Evolutionary conservation across 2,888 invertebrate species (phyloP).

Genomic region (Antitype chi): DNA sequence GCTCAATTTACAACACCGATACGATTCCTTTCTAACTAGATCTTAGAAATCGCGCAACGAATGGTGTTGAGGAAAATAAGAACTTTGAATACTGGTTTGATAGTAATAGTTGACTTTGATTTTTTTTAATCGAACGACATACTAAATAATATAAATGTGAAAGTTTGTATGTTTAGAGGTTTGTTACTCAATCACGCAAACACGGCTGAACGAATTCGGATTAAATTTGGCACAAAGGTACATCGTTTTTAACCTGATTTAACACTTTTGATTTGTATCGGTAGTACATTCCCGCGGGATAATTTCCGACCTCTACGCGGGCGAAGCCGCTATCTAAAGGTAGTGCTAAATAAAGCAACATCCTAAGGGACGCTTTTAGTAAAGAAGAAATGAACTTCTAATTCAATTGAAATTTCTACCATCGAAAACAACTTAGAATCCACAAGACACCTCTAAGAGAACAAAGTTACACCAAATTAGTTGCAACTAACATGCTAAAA

Average conservation of each 20-base stretch:
- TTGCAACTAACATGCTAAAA: conserved; percentile 26
- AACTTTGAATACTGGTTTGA: background rate
- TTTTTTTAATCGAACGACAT: too few relatives aligned
- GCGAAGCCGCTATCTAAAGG: too few relatives aligned
- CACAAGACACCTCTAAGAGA: conserved; percentile 15
- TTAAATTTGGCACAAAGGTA: too few relatives aligned
- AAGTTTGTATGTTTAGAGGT: too few relatives aligned
- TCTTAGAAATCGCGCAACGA: background rate
- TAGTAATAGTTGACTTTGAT: background rate
- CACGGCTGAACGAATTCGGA: too few relatives aligned
- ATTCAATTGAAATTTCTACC: background rate
- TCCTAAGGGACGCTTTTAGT: background rate
- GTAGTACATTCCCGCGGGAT: too few relatives aligned
- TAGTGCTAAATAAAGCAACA: background rate
- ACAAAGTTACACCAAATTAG: conserved; percentile 25
- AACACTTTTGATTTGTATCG: too few relatives aligned
- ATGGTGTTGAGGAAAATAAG: background rate
- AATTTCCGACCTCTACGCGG: too few relatives aligned
- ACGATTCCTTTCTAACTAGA: conserved; percentile 16
- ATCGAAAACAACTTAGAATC: background rate
- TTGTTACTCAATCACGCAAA: too few relatives aligned
- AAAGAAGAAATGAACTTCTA: background rate
- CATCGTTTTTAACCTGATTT: too few relatives aligned
- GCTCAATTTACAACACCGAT: conserved; percentile 44
- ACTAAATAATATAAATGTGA: too few relatives aligned